phyloP scores from a whole-genome alignment of 2,888 invertebrate genomes.

The Theodoxus fluviatilis region DNA sequence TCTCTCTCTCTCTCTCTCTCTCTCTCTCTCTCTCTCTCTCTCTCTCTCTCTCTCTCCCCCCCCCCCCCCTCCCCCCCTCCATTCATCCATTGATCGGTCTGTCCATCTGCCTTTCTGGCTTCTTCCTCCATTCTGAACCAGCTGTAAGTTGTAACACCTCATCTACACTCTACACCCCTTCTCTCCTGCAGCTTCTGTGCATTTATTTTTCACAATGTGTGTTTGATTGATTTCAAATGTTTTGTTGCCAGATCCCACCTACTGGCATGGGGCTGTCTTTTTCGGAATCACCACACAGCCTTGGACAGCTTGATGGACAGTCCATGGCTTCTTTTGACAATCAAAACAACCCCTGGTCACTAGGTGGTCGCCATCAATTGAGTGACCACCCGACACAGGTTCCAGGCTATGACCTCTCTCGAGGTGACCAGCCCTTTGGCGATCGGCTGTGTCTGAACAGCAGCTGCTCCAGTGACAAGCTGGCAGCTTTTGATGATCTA shows the following conservation, averaged over 20 bases:
- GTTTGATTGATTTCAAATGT: too few relatives aligned
- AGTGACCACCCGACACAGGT: too few relatives aligned
- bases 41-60: slow-evolving; percentile 15
- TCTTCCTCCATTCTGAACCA: neutral
- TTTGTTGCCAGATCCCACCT: too few relatives aligned
- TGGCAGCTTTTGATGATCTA: slow-evolving; percentile 56
- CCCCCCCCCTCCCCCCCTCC: neutral
- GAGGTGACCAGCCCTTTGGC: neutral
- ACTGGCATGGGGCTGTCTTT: too few relatives aligned
- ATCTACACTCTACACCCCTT: neutral
- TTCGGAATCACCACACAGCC: too few relatives aligned
- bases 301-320: too few relatives aligned
- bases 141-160: neutral
- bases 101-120: neutral
- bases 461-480: slow-evolving; percentile 48
- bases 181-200: too few relatives aligned
- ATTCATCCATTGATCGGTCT: neutral
- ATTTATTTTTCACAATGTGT: too few relatives aligned
- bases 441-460: slow-evolving; percentile 36
- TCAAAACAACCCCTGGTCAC: too few relatives aligned
- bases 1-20: neutral
- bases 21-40: neutral
- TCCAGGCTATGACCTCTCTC: too few relatives aligned
- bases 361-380: too few relatives aligned
- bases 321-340: too few relatives aligned